phyloP scores from a whole-genome alignment of 1,140 invertebrate species.

The Drosophila melanogaster region Release_6_plus_ISO1_MT NC_004354.4:7804001-7804500 shows the following conservation, averaged over 20 bases:
- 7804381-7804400: not conserved
- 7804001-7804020: conserved; percentile 51
- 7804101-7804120: not conserved
- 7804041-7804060: not conserved
- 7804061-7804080: conserved; percentile 2
- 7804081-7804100: conserved; percentile 3
- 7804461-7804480: too few species aligned
- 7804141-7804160: not conserved
- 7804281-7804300: too few species aligned
- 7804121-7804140: conserved; percentile 21
- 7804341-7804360: conserved; percentile 4
- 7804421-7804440: conserved; percentile 1
- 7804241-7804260: too few species aligned
- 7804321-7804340: not conserved
- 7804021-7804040: too few species aligned
- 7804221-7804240: not conserved
- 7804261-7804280: too few species aligned
- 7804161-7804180: not conserved
- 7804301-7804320: not conserved
- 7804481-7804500: not conserved
- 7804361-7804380: not conserved
- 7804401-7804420: not conserved
- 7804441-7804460: not conserved
- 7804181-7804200: too few species aligned
- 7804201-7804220: too few species aligned